phyloP scores from a whole-genome alignment of 2,113 vertebrate genomes.

The Vanacampus margaritifer region DNA sequence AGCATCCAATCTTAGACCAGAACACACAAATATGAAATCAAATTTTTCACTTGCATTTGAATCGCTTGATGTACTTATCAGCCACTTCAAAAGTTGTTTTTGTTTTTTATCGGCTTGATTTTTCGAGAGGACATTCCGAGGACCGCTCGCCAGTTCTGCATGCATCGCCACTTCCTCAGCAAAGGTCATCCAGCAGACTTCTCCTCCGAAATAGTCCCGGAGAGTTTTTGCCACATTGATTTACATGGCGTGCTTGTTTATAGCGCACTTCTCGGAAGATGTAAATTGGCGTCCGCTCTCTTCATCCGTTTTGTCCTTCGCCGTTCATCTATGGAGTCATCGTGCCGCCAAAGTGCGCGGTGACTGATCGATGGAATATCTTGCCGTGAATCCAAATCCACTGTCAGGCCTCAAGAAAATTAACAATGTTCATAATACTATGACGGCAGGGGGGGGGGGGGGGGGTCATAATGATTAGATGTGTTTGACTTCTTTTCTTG shows the following conservation, averaged over 20 bases:
- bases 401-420: constrained; percentile 69
- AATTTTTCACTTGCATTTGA: too few species aligned
- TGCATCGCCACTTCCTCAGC: neutral
- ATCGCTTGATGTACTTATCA: neutral
- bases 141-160: neutral
- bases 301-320: constrained; percentile 60
- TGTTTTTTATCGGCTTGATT: neutral
- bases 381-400: constrained; percentile 70
- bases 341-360: constrained; percentile 66
- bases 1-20: too few species aligned
- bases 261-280: constrained; percentile 19
- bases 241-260: constrained; percentile 29
- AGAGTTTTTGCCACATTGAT: constrained; percentile 22
- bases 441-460: constrained; percentile 73
- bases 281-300: constrained; percentile 63
- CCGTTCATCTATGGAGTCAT: constrained; percentile 34
- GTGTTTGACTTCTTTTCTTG: constrained; percentile 74
- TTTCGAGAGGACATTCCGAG: neutral
- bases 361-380: constrained; percentile 73
- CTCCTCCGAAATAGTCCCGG: constrained; percentile 18
- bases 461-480: constrained; percentile 78
- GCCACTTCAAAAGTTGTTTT: too few species aligned
- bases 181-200: constrained; percentile 40
- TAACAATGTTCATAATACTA: constrained; percentile 78
- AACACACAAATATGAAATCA: too few species aligned